phyloP scores from a whole-genome alignment of 1,140 invertebrate species.

The Chrysopa pallens region DNA sequence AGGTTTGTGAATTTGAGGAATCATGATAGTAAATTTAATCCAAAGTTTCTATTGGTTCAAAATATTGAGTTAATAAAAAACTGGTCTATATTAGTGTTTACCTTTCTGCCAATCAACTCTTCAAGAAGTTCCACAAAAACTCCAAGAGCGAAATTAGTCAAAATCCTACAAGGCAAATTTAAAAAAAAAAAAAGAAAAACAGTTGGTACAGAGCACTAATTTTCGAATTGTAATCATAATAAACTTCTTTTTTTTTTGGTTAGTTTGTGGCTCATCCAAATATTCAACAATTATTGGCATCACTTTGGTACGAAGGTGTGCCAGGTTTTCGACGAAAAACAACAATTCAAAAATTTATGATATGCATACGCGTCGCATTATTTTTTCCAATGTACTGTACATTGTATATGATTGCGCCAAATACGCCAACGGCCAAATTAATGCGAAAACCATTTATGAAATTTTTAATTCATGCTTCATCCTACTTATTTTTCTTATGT shows the following conservation, averaged over 20 bases:
- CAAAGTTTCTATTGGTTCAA: no score
- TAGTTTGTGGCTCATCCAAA: constrained; percentile 88
- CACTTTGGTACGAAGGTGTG: constrained; percentile 84
- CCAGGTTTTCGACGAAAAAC: constrained; percentile 72
- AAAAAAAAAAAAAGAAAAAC: no score
- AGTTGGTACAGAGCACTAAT: no score
- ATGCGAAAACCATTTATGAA: constrained; percentile 89
- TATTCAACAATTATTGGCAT: constrained; percentile 76
- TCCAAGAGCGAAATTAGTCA: no score
- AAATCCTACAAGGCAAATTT: no score
- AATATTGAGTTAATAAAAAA: no score
- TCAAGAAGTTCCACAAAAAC: no score
- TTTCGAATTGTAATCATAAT: no score
- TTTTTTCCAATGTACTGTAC: constrained; percentile 74
- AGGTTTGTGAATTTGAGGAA: no score
- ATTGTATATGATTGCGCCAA: constrained; percentile 63
- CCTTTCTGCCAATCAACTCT: no score
- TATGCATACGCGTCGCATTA: constrained; percentile 54
- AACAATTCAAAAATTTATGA: constrained; percentile 42
- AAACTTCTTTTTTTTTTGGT: constrained; percentile 30
- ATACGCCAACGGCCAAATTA: constrained; percentile 51
- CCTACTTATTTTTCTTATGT: constrained; percentile 83
- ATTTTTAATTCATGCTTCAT: constrained; percentile 80
- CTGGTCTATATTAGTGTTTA: no score
- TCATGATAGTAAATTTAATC: no score